Base-by-base conservation (phyloP, 2,888 invertebrate species). In the Ectemnius continuus region DNA sequence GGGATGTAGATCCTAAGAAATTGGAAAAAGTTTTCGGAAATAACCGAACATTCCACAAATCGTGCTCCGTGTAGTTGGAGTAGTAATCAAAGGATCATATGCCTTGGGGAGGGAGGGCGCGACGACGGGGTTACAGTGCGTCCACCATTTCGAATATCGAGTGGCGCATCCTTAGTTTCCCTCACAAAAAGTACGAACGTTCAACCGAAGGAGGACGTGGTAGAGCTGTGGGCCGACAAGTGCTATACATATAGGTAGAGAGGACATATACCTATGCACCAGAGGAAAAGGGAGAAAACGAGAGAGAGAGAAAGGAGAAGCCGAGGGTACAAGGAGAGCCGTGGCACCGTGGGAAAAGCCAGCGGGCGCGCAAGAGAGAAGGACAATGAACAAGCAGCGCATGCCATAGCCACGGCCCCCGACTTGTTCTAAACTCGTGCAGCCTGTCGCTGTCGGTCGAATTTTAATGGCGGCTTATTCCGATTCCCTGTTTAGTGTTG, bases 381-480 rank as follows among this genome's bases (percentile, higher is more conserved):
- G 75, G 78, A 82, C 72, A 77, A 68, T 60, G 77, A 73, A 76
- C 63, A 84, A 77, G 79, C 81, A 78, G 84, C 84, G 81, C 85
- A 87, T 83, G 85, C 83, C 84, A 81, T 84, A 85, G 81, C 81
- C 81, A 81, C 82, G 81, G 82, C 80, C 84, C 81, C 80, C 82
- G 79, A 84, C 78, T 81, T 72, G 76, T 81, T 76, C 78, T 68
- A 67, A 81, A 83, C 82, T 83, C 82, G 82, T 83, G 83, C 78
- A 76, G 76, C 73, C 84, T 75, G 79, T 82, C 83, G 82, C 78
- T 81, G 83, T 83, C 85, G 86, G 84, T 86, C 88, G 88, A 86
- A 89, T 87, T 87, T 89, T 88, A 89, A 88, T 89, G 89, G 88
- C 89, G 89, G 87, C 87, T 85, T 84, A 83, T 83, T 82, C 81